A percentile compares a stretch with the other conserved stretches of the same genome.
Conservation (phyloP, 1,140 invertebrate genomes). For the Drosophila gunungcola region DNA sequence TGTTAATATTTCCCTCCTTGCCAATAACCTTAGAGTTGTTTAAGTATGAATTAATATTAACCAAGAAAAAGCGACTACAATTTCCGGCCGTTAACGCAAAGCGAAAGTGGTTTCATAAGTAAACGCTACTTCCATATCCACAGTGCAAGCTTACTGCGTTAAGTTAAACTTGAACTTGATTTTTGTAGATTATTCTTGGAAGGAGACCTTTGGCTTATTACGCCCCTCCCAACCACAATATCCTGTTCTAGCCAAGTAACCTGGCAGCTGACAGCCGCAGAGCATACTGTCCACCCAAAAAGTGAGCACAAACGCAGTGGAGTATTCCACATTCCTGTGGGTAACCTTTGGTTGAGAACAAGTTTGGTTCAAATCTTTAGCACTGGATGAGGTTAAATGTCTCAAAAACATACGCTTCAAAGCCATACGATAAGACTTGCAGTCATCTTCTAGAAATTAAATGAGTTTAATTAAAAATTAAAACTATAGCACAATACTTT, state of each 20-base stretch:
- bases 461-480: too few species aligned
- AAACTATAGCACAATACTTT: too few species aligned
- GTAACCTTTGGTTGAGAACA: slow-evolving; percentile 7
- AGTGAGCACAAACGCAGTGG: not conserved
- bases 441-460: too few species aligned
- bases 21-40: too few species aligned
- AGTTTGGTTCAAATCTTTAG: not conserved
- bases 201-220: slow-evolving; percentile 20
- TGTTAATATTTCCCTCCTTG: too few species aligned
- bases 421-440: too few species aligned
- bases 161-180: slow-evolving; percentile 1
- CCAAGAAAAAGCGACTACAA: not conserved
- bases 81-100: not conserved
- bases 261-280: slow-evolving; percentile 34
- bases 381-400: not conserved
- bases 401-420: too few species aligned
- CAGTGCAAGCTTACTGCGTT: not conserved
- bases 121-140: not conserved
- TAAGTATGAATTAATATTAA: not conserved
- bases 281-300: slow-evolving; percentile 18
- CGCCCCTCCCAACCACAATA: slow-evolving; percentile 11
- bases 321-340: not conserved
- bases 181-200: not conserved
- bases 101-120: not conserved
- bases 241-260: slow-evolving; percentile 17